Conservation (phyloP, 2,113 vertebrate genomes). For the Pongo pygmaeus region DNA sequence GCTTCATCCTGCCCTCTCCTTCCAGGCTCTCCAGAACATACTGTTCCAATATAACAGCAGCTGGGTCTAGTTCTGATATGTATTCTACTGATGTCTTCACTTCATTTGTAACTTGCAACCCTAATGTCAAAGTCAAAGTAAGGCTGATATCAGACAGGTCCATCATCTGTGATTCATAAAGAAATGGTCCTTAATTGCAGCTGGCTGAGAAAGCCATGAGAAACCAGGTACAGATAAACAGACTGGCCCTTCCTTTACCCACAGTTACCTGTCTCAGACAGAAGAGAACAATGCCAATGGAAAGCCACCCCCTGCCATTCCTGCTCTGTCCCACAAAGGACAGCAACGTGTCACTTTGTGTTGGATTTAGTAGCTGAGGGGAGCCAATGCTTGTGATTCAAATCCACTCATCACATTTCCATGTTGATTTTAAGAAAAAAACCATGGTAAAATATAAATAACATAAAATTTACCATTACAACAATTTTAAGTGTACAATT, state of each 20-base stretch:
- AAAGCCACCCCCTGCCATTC: not conserved
- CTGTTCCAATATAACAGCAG: not conserved
- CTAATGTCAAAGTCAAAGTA: not conserved
- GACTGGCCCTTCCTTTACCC: not conserved
- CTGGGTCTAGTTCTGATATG: not conserved
- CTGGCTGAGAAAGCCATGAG: not conserved
- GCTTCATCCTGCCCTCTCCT: not conserved
- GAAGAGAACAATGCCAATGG: rapidly evolving
- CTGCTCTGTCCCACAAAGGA: not conserved
- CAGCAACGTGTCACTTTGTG: not conserved
- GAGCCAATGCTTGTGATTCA: not conserved
- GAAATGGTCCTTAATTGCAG: rapidly evolving
- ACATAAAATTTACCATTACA: not conserved
- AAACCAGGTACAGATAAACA: not conserved
- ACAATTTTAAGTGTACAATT: not conserved
- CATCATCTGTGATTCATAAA: rapidly evolving
- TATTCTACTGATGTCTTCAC: not conserved
- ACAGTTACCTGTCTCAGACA: rapidly evolving
- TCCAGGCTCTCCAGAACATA: not conserved
- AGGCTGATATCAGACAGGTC: not conserved
- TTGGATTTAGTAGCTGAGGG: not conserved
- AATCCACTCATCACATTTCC: not conserved
- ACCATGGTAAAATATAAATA: not conserved
- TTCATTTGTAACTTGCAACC: not conserved
- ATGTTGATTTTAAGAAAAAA: not conserved